Evolutionary conservation across 2,113 vertebrate genomes (phyloP).

Genomic region (Perccottus glenii): DNA sequence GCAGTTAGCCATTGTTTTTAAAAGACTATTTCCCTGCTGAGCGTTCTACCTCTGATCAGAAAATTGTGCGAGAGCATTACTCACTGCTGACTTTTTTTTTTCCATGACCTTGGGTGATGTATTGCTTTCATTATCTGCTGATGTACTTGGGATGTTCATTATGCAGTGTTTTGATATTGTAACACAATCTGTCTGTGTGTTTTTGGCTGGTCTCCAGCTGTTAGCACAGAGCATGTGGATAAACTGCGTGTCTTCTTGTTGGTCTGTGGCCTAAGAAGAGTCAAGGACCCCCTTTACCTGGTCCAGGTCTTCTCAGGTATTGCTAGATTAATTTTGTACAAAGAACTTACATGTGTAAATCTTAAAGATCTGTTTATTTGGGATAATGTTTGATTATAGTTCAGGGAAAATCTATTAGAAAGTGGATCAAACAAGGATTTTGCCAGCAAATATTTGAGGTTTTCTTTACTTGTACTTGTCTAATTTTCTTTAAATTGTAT

Average conservation of each 20-base stretch:
- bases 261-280: conserved; percentile 88
- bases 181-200: conserved; percentile 47
- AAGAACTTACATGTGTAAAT: neutral
- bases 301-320: conserved; percentile 85
- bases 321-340: neutral
- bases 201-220: conserved; percentile 72
- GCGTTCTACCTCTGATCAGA: conserved; percentile 55
- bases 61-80: conserved; percentile 68
- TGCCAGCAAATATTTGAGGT: neutral
- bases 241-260: conserved; percentile 81
- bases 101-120: conserved; percentile 75
- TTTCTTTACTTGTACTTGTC: neutral
- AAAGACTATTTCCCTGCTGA: conserved; percentile 53
- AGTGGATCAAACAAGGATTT: neutral
- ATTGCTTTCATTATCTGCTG: conserved; percentile 75
- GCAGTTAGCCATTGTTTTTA: conserved; percentile 49
- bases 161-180: conserved; percentile 71
- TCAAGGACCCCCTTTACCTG: conserved; percentile 90
- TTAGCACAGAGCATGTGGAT: conserved; percentile 54
- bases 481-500: conserved; percentile 23
- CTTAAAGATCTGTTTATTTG: conserved; percentile 20
- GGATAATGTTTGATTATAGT: conserved; percentile 25
- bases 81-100: conserved; percentile 68
- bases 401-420: conserved; percentile 35
- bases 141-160: conserved; percentile 69